Base-by-base conservation (phyloP, 2,797 vertebrate genomes). In the Falco rusticolus region DNA sequence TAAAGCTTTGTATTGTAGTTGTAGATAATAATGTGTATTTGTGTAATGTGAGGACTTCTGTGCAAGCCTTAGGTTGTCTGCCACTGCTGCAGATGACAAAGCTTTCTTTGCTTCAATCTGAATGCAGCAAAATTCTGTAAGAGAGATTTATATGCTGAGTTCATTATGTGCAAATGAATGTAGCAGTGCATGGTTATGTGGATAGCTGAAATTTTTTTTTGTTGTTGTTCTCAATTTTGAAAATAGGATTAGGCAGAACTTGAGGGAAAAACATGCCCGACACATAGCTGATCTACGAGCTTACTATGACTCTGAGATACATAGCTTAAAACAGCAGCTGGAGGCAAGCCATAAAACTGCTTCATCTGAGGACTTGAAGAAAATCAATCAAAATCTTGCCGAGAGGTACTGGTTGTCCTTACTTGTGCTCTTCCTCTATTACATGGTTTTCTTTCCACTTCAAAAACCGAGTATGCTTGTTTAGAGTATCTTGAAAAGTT, bases 301-400 rank as follows among this genome's bases (percentile, higher is more conserved):
- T 3, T 99, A 99, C 96, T 99, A 99, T 18, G 99, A 99, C 86
- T 98, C 98, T 5, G 99, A 99, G 98, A 99, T 99, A 79, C 97
- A 98, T 56, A 96, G 94, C 84, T 95, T 99, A 57, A 98, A 98
- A 88, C 99, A 99, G 95, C 98, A 99, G 92, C 98, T 99, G 79
- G 97, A 98, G 77, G 98, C 98, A 82, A 97, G 95, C 94, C 98
- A 98, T 50, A 96, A 98, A 95, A 95, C 98, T 37, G 97, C 97
- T 89, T 87, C 96, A 15, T 90, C 91, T 69, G 98, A 98, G 96
- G 98, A 99, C 48, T 89, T 99, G 89, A 98, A 98, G 97, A 98
- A 98, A 97, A 98, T 97, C 96, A 99, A 99, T 97, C 98, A 98
- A 85, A 97, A 96, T 63, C 98, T 99, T 54, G 82, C 96, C 48